Base-by-base conservation (phyloP, 2,797 vertebrate genomes). In the Microchirus variegatus region DNA sequence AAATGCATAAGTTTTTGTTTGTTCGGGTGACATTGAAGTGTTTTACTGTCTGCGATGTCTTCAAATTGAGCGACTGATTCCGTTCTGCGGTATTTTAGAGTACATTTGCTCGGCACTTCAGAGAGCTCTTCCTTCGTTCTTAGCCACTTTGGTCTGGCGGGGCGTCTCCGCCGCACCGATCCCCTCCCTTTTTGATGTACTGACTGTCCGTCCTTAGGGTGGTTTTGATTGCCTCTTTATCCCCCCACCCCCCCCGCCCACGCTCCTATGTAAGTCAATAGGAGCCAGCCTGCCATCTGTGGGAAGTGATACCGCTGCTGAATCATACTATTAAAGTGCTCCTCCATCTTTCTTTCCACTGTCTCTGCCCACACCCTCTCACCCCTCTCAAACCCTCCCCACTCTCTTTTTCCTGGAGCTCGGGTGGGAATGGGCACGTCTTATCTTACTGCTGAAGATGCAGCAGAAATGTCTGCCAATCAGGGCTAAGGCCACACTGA, bases 251-350 rank as follows among this genome's bases (percentile, higher is more conserved):
- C n/a, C n/a, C n/a, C n/a, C n/a, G n/a, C n/a, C n/a, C n/a, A n/a
- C n/a, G n/a, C 75, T 77, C 76, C 78, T 78, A 83, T 88, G 88
- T 88, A 91, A 90, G 84, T 68, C 85, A 90, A 87, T 90, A 86
- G 87, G 82, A 89, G 85, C 76, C 84, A 41, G 81, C 81, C 70
- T 82, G 82, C 88, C 90, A 91, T 92, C 90, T 91, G 88, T 78
- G 87, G 83, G 72, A 89, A 90, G 57, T 81, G 84, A 93, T 89
- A 89, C 83, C 73, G 75, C 82, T 90, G 87, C 88, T 92, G 89
- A 92, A 89, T 93, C 90, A 90, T 90, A 87, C 85, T 87, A 85
- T 89, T 87, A 84, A 85, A 86, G 81, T 69, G 69, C 79, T 79
- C 64, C 51, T 67, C 73, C 79, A 77, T 85, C 74, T 77, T 71